These are phyloP conservation scores for Ectropis grisescens DNA, from an alignment of 1,140 invertebrate genomes.

Conservation along the genomic window DNA sequence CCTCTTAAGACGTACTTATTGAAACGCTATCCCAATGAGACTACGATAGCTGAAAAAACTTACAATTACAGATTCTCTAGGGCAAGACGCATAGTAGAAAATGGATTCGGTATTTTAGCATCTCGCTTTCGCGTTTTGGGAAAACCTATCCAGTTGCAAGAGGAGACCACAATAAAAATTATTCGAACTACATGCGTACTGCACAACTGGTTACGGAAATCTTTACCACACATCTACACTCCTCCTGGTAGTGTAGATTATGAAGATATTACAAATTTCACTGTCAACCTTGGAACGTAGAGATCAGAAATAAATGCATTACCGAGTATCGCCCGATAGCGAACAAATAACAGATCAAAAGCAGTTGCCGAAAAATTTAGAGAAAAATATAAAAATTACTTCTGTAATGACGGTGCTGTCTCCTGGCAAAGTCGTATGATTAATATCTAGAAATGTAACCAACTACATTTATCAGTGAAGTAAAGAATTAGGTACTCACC, in stretches of 20 bases:
- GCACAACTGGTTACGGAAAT: conserved; percentile 1
- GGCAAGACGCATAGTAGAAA: conserved; percentile 2
- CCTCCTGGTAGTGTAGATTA: conserved; percentile 1
- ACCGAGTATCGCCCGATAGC: no score
- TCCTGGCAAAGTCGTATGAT: no score
- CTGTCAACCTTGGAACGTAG: neutral
- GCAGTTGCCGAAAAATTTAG: no score
- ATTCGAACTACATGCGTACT: neutral
- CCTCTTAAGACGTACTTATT: no score
- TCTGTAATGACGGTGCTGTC: no score
- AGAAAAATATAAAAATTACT: no score
- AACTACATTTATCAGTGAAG: no score
- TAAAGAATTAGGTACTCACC: no score
- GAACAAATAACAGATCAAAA: no score
- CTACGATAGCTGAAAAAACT: neutral
- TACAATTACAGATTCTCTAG: neutral
- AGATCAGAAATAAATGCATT: no score
- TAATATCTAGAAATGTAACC: no score
- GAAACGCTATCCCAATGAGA: no score
- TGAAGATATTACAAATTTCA: conserved; percentile 1
- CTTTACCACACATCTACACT: neutral
- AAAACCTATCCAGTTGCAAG: neutral
- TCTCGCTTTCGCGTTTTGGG: conserved; percentile 1
- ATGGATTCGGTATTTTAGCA: conserved; percentile 3
- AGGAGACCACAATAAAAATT: conserved; percentile 1